Base-by-base conservation (phyloP, 2,797 vertebrate genomes). In the Gadopsis bispinosus region DNA sequence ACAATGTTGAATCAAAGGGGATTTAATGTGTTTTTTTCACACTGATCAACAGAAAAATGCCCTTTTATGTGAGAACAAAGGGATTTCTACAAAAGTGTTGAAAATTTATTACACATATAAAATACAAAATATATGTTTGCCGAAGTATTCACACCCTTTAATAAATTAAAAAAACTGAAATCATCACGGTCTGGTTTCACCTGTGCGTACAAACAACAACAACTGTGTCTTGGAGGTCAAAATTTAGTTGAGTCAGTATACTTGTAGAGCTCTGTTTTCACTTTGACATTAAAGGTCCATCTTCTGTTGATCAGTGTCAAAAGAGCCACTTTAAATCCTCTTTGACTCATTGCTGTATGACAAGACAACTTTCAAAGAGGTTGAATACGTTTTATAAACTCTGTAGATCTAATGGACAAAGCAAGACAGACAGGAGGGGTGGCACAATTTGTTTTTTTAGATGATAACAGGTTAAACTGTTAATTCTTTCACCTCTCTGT, bases 321-420 rank as follows among this genome's bases (percentile, higher is more conserved):
- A 29, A 50, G 29, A 51, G 7, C 12, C 54, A 56, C 51, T 41
- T 62, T 8, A 66, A 71, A 67, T 54, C 19, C 14, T 5, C 1
- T 58, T 63, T 60, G 3, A 45, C 35, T 69, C 1, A 29, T 35
- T 37, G 6, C 26, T 73, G 19, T 43, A 37, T 63, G 60, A 37
- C 8, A 43, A 11, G 26, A 59, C 11, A 41, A 41, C 20, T 12
- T 58, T 31, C 33, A 62, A 56, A 37, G 2, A 17, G 4, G 20
- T 7, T 64, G 33, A 58, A 68, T 16, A 12, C 10, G 51, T 35
- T 51, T 17, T 26, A 20, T 73, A 41, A 5, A 62, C 5, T 54
- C 10, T 65, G 6, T 33, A 26, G 45, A 65, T 64, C 8, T 47
- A 50, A 67, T 51, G 13, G 17, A 66, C 16, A 71, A 77, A 75